Conservation (phyloP, 2,113 vertebrate species). For the Eurystomus gularis region DNA sequence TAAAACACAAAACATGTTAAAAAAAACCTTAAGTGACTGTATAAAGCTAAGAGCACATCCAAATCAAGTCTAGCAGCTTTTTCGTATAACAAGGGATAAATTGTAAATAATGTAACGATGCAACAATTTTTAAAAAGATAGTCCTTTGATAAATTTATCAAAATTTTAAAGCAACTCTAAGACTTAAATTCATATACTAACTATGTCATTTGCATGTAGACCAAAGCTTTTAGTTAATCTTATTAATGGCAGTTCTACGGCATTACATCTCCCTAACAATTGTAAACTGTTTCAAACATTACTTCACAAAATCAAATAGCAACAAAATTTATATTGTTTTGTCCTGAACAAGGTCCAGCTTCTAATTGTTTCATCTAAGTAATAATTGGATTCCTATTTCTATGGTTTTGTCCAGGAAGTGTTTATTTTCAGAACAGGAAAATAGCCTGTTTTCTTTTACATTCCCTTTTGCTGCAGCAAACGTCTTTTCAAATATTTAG, state of each 20-base stretch:
- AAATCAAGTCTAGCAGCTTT: not conserved
- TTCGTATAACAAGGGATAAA: not conserved
- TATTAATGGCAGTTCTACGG: not conserved
- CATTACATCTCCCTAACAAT: not conserved
- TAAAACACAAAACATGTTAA: not conserved
- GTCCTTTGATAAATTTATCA: not conserved
- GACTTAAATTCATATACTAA: not conserved
- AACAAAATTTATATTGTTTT: not conserved
- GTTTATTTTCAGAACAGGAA: not conserved
- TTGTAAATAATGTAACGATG: not conserved
- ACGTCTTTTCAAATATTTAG: not conserved
- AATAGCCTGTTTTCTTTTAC: not conserved
- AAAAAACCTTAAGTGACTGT: not conserved
- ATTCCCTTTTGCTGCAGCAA: not conserved
- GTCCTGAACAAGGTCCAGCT: not conserved
- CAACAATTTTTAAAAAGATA: not conserved
- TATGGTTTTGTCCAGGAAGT: not conserved
- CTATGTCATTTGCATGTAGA: not conserved
- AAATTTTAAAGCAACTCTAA: not conserved
- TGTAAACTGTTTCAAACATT: not conserved
- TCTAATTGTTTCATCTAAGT: not conserved
- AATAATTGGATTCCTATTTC: not conserved
- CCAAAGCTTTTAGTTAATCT: not conserved
- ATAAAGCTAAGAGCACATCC: not conserved
- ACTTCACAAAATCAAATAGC: not conserved